Base-by-base conservation (phyloP, 2,888 invertebrate genomes). In the Aproaerema taeniolella region DNA sequence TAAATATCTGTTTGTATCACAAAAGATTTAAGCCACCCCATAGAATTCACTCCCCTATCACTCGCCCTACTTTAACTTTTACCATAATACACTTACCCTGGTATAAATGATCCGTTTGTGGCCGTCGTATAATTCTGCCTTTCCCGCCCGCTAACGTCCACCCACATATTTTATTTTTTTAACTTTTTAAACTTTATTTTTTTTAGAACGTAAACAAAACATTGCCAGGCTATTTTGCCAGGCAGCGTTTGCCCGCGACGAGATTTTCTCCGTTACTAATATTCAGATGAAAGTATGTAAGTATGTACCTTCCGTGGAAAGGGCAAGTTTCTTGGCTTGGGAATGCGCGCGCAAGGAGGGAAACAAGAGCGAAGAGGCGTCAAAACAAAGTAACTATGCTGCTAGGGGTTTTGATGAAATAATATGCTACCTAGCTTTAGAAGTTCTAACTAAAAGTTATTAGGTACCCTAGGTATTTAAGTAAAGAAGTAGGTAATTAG, bases 101-200 rank as follows among this genome's bases (percentile, higher is more conserved):
- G 91, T 54, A 91, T 89, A 61, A 90, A 90, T 42, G 88, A 88
- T 58, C 88, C 89, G 67, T 89, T 88, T 32, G 87, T 88, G 60
- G 89, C 89, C 39, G 83, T 79, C 51, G 89, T 82, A 67, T 91
- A 90, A 57, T 78, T 79, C 53, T 88, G 87, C 61, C 87, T 85
- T 66, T 91, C 90, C 53, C 88, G 88, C 53, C 87, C 86, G 52
- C 81, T 88, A 28, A 90, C 82, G 57, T 89, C 88, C 59, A 90
- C 87, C 82, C 90, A 91, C 86, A 90, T 90, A 52, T 67, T 56
- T 50, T 49, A 52, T 42, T 50, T 43, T 42, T 53, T 52, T 52
- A 9, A 48, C 48, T 55, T 56, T 46, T 52, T 47, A 34, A 46
- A 54, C 47, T 53, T 56, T 52, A 50, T 59, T 62, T 55, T 53